phyloP scores from a whole-genome alignment of 2,113 vertebrate species.

The Crocuta crocuta region DNA sequence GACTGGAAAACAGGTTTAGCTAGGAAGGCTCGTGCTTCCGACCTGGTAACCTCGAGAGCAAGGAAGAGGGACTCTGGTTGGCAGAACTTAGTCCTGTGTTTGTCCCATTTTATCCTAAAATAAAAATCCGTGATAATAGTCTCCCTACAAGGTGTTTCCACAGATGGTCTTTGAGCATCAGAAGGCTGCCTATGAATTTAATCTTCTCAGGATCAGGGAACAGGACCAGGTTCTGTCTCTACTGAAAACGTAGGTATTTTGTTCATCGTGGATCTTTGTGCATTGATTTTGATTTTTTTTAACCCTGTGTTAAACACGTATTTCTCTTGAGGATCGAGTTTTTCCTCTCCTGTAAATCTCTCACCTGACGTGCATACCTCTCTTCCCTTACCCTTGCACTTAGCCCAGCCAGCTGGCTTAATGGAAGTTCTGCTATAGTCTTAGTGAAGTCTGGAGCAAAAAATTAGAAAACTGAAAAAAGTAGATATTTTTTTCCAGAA shows the following conservation, averaged over 20 bases:
- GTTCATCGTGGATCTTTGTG: background rate
- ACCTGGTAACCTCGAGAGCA: fast-evolving
- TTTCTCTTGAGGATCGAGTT: background rate
- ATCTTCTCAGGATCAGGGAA: too few species aligned
- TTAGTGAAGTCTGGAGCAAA: background rate
- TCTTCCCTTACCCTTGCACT: fast-evolving
- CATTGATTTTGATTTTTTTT: background rate
- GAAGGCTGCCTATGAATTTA: background rate
- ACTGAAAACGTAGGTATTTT: background rate
- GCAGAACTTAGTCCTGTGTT: background rate
- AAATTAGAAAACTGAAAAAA: background rate
- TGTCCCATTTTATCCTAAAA: conserved; percentile 49
- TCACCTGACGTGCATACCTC: fast-evolving
- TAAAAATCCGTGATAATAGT: background rate
- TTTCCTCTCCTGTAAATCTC: background rate
- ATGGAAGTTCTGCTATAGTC: background rate
- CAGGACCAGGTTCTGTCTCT: background rate
- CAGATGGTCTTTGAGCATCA: background rate
- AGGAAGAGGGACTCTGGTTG: fast-evolving
- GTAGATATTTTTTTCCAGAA: background rate
- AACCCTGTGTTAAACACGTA: background rate
- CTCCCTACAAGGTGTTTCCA: background rate
- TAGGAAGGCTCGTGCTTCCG: background rate
- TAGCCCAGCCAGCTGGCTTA: background rate
- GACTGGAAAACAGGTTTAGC: background rate